Conservation (phyloP, 2,888 invertebrate species). For the Deilephila elpenor region DNA sequence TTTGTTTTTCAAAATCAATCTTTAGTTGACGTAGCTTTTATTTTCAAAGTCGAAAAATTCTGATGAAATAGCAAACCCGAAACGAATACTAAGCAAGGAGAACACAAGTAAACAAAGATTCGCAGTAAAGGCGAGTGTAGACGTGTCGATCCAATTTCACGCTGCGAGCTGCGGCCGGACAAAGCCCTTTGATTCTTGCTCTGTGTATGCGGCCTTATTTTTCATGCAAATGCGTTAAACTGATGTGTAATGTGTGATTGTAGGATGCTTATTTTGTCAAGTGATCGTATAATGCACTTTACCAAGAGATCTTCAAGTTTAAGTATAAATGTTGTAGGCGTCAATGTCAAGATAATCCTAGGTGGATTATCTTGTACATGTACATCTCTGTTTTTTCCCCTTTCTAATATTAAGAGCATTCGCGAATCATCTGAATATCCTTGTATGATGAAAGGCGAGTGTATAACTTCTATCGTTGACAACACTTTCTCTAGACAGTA, state of each 20-base stretch:
- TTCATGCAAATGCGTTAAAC: neutral
- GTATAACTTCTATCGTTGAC: too few relatives aligned
- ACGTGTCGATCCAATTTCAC: slow-evolving; percentile 49
- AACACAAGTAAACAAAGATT: slow-evolving; percentile 2
- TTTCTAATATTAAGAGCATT: too few relatives aligned
- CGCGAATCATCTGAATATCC: too few relatives aligned
- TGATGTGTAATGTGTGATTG: neutral
- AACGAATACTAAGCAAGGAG: neutral
- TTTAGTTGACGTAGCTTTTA: too few relatives aligned
- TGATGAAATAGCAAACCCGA: neutral
- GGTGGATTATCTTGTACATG: too few relatives aligned
- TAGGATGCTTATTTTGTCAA: neutral
- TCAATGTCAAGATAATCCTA: too few relatives aligned
- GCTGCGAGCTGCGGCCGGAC: slow-evolving; percentile 29
- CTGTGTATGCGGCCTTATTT: neutral
- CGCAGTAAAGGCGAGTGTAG: slow-evolving; percentile 4
- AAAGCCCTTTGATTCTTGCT: slow-evolving; percentile 35
- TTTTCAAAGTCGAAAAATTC: too few relatives aligned
- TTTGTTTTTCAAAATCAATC: too few relatives aligned
- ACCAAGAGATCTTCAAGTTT: neutral
- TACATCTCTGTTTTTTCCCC: too few relatives aligned
- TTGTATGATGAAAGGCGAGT: too few relatives aligned
- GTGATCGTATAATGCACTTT: neutral
- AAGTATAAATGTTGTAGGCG: too few relatives aligned
- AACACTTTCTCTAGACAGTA: too few relatives aligned